A percentile compares a stretch with the other conserved stretches of the same genome.
phyloP scores from a whole-genome alignment of 2,888 invertebrate species.

The Mesorhabditis sp. region DNA sequence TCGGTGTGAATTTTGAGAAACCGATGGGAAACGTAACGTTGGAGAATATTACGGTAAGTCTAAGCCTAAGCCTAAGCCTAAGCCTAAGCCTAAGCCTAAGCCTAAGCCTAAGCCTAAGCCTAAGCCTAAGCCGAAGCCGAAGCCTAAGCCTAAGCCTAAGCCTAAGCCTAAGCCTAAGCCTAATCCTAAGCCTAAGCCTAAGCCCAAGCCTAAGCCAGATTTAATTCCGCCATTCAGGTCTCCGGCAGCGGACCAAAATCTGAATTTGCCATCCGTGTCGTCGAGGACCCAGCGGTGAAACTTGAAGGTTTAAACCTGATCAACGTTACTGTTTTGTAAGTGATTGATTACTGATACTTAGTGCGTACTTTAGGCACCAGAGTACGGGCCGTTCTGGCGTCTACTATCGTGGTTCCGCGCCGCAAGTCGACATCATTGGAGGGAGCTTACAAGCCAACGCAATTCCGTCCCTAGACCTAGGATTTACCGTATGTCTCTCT shows the following conservation, averaged over 20 bases:
- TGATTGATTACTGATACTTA: not conserved
- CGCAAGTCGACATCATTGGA: not conserved
- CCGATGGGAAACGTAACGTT: not conserved
- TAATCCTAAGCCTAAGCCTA: not conserved
- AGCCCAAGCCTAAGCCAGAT: not conserved
- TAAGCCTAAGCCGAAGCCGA: not conserved
- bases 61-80: not conserved
- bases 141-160: not conserved
- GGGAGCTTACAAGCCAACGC: not conserved
- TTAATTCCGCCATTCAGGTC: not conserved
- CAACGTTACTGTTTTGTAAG: not conserved
- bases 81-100: not conserved
- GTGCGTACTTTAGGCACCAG: not conserved
- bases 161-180: not conserved
- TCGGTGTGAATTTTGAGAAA: not conserved
- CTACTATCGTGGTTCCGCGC: not conserved
- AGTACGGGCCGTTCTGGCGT: not conserved
- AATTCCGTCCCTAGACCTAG: not conserved
- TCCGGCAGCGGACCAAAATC: not conserved
- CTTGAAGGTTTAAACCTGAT: not conserved
- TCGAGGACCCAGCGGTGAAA: slow-evolving; percentile 1
- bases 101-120: not conserved
- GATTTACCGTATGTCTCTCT: not conserved
- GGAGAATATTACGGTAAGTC: not conserved
- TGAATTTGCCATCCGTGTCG: not conserved